A percentile compares a stretch with the other conserved stretches of the same genome.
Conservation (phyloP, 2,888 invertebrate genomes). For the Eristalinus aeneus region DNA sequence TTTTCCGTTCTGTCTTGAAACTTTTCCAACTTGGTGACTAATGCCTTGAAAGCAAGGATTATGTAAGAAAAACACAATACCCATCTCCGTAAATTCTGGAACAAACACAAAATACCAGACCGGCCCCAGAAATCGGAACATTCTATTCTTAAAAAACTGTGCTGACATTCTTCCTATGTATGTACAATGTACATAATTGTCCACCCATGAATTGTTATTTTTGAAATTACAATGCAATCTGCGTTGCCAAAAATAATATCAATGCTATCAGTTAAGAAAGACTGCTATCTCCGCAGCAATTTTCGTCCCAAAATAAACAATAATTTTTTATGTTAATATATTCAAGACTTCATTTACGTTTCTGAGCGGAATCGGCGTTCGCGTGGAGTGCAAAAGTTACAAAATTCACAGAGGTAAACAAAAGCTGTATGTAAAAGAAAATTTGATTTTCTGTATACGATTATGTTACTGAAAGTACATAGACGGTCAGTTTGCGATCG, state of each 20-base stretch:
- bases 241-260: conserved; percentile 17
- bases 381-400: conserved; percentile 51
- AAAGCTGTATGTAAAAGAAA: conserved; percentile 21
- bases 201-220: neutral
- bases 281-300: neutral
- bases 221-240: neutral
- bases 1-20: neutral
- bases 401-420: conserved; percentile 19
- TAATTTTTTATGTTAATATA: neutral
- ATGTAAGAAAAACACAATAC: neutral
- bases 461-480: conserved; percentile 34
- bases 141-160: too few relatives aligned
- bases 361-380: conserved; percentile 37
- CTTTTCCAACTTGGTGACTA: neutral
- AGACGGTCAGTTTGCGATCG: neutral
- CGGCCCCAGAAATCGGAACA: too few relatives aligned
- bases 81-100: neutral
- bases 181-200: neutral
- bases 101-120: neutral
- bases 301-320: neutral
- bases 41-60: neutral
- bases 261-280: neutral
- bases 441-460: conserved; percentile 32
- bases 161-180: neutral
- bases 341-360: conserved; percentile 27